phyloP scores from a whole-genome alignment of 2,113 vertebrate genomes.

The Oostethus manadensis region DNA sequence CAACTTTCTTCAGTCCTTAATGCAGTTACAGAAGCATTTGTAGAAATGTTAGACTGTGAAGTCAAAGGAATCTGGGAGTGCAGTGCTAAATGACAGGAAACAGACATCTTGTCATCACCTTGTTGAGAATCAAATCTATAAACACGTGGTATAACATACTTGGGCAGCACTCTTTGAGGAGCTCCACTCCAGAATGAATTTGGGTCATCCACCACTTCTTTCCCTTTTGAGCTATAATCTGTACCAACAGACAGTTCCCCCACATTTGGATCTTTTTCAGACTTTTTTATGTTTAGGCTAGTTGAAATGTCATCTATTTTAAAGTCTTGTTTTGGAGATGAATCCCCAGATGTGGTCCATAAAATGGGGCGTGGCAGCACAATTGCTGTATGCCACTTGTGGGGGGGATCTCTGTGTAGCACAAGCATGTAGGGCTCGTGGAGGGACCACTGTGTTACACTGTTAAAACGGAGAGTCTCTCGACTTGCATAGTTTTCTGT shows the following conservation, averaged over 20 bases:
- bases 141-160: constrained; percentile 35
- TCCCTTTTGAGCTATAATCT: not conserved
- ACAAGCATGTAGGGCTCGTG: constrained; percentile 21
- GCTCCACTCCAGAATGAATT: not conserved
- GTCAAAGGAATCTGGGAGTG: not conserved
- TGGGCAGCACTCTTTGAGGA: constrained; percentile 15
- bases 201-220: not conserved
- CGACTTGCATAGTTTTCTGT: constrained; percentile 16
- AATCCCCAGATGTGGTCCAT: constrained; percentile 28
- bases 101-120: not conserved
- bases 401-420: constrained; percentile 23
- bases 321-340: constrained; percentile 17
- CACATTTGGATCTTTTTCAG: not conserved
- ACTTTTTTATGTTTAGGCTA: constrained; percentile 1
- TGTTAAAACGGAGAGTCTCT: constrained; percentile 15
- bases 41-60: not conserved
- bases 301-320: not conserved
- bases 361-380: constrained; percentile 27
- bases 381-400: constrained; percentile 25
- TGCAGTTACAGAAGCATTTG: not conserved
- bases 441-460: constrained; percentile 22
- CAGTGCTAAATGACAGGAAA: constrained; percentile 1
- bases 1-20: not conserved
- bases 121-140: constrained; percentile 12
- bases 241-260: not conserved